Base-by-base conservation (phyloP, 1,140 invertebrate genomes). In the Dreissena rostriformis region DNA sequence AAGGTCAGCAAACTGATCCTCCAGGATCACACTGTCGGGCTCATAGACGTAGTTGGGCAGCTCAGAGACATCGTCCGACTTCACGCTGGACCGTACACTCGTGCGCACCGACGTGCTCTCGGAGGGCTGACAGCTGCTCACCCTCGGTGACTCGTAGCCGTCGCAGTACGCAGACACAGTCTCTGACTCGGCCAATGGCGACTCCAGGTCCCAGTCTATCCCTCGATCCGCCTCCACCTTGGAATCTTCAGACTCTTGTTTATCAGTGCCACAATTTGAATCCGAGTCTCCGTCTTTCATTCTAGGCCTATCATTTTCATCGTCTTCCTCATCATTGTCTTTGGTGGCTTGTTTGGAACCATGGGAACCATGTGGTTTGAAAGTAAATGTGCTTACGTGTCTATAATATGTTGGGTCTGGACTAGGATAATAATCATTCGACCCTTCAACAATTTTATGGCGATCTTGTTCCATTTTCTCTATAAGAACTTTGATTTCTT, bases 381-480 rank as follows among this genome's bases (percentile, higher is more conserved):
- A 82, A 28, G 71, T 73, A 66, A 68, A 82, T 52, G 63, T 75
- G 66, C 71, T 82, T 26, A 82, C 67, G 67, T 74, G 71, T 66
- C 71, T 74, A 19, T 82, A 82, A 52, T 74, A 82, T 22, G 63
- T 82, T n/a, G 71, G 71, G 63, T 82, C 80, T 15, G 80, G 80
- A 24, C 73, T 65, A 12, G 78, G 51, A n/a, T 82, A 82, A 28
- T 81, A 49, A 19, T 67, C 72, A 6, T n/a, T 53, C 1, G 19
- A 49, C 53, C 80, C 80, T 22, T 82, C 80, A 49, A 29, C 22
- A 39, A 82, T 53, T 57, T 17, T 65, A 7, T 65, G 63, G 29
- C 80, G 39, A 75, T 82, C 80, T 26, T 75, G 61, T 61, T 82
- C 80, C 80, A 82, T 82, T 51, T 82, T 82, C 65, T 82, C 80